Evolutionary conservation across 2,797 vertebrate genomes (phyloP).

Genomic region (Threskiornis aethiopicus): DNA sequence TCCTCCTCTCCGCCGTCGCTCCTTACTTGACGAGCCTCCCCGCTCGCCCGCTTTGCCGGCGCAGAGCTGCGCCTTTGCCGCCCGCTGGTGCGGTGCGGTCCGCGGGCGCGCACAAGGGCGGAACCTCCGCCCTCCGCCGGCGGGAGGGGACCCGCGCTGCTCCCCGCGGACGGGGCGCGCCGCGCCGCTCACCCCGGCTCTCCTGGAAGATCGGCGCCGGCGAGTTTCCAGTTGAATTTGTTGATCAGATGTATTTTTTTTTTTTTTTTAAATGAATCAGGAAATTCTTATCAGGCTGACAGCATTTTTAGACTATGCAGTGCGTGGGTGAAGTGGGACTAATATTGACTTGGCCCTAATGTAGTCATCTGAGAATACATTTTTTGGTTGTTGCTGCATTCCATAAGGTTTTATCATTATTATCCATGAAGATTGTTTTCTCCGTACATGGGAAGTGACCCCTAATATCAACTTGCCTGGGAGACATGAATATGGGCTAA

Average conservation of each 20-base stretch:
- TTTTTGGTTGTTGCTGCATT: slow-evolving; percentile 84
- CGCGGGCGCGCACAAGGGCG: background rate
- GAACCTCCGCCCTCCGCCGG: background rate
- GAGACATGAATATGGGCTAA: slow-evolving; percentile 62
- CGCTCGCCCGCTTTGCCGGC: background rate
- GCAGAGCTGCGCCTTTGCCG: background rate
- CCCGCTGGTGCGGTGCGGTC: background rate
- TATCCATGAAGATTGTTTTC: slow-evolving; percentile 80
- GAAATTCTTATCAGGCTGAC: slow-evolving; percentile 82
- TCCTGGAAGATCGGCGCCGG: background rate
- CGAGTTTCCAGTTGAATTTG: slow-evolving; percentile 48
- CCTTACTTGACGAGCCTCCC: background rate
- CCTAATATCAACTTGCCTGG: slow-evolving; percentile 69
- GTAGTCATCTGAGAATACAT: slow-evolving; percentile 82
- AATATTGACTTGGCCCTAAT: slow-evolving; percentile 79
- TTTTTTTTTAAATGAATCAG: slow-evolving; percentile 56
- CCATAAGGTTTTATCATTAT: slow-evolving; percentile 85
- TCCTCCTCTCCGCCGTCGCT: background rate
- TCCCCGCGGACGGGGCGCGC: background rate
- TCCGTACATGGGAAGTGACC: slow-evolving; percentile 80
- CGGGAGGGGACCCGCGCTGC: background rate
- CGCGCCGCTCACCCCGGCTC: background rate
- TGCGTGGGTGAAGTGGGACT: slow-evolving; percentile 82
- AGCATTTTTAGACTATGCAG: slow-evolving; percentile 80
- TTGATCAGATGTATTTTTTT: slow-evolving; percentile 47